These are phyloP conservation scores for Oryzias melastigma DNA, from an alignment of 2,113 vertebrate genomes.

Conservation along the genomic window DNA sequence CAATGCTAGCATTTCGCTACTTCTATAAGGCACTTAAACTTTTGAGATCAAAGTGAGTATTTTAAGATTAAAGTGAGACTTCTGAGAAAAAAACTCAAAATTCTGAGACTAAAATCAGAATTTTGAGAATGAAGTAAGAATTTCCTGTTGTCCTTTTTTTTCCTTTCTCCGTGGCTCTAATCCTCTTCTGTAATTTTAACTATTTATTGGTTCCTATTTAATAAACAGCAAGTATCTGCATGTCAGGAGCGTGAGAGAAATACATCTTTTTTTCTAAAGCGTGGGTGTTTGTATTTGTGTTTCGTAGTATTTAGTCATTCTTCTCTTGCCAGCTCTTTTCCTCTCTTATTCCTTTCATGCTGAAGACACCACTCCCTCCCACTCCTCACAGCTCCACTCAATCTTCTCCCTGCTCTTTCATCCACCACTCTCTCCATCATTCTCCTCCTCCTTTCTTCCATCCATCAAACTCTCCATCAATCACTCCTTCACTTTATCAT, in stretches of 20 bases:
- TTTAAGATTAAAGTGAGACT: no score
- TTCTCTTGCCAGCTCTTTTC: slow-evolving; percentile 1
- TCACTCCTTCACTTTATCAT: slow-evolving; percentile 30
- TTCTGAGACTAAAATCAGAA: no score
- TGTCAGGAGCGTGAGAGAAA: background rate
- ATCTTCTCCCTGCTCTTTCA: slow-evolving; percentile 35
- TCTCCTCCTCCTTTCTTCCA: slow-evolving; percentile 28
- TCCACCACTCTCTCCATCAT: slow-evolving; percentile 47
- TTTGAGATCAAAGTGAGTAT: no score
- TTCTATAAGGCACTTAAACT: no score
- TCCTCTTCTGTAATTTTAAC: no score
- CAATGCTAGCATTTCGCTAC: no score
- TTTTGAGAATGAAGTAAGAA: no score
- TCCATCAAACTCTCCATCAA: slow-evolving; percentile 37
- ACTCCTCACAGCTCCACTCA: slow-evolving; percentile 12
- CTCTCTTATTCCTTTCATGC: background rate
- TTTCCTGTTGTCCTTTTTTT: no score
- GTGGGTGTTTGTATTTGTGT: slow-evolving; percentile 20
- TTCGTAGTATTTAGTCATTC: slow-evolving; percentile 6
- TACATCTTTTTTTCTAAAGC: background rate
- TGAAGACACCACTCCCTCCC: slow-evolving; percentile 10
- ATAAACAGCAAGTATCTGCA: no score
- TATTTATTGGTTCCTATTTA: no score
- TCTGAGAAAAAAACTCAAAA: no score
- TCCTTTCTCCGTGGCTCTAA: no score